Evolutionary conservation across 2,797 vertebrate genomes (phyloP).

Genomic region (Carcharodon carcharias): DNA sequence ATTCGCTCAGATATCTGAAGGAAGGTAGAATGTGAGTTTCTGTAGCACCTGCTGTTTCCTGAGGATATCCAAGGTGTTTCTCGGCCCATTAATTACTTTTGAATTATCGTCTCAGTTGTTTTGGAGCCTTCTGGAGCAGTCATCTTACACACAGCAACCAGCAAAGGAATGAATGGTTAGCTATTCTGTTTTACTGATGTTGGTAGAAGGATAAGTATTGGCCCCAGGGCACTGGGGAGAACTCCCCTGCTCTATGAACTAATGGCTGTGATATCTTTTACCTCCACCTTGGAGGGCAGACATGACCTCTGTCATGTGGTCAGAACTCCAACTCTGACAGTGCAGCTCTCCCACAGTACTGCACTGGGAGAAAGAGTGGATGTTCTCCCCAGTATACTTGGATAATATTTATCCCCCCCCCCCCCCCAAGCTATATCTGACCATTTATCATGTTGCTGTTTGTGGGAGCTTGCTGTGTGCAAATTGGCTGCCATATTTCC

Average conservation of each 20-base stretch:
- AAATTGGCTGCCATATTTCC: neutral
- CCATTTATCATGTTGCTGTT: neutral
- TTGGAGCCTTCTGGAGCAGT: neutral
- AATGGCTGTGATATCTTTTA: no score
- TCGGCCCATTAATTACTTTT: neutral
- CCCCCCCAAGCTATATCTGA: neutral
- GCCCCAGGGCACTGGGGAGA: no score
- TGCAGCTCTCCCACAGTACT: neutral
- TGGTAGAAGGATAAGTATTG: neutral
- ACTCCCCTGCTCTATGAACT: neutral
- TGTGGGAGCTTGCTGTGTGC: neutral
- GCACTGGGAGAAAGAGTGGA: neutral
- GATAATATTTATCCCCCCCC: neutral
- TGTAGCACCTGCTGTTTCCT: neutral
- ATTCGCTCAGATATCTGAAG: neutral
- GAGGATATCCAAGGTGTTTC: neutral
- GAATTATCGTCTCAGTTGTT: neutral
- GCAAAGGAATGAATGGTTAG: neutral
- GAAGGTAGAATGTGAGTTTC: neutral
- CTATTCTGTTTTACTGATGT: neutral
- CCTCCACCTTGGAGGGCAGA: neutral
- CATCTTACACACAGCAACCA: neutral
- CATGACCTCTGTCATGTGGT: no score
- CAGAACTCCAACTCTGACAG: neutral
- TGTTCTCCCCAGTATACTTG: neutral